Percentiles rank a stretch among this genome's conserved stretches.
These are phyloP conservation scores for Iguana delicatissima DNA, from an alignment of 2,797 vertebrate genomes.

Conservation along the genomic window DNA sequence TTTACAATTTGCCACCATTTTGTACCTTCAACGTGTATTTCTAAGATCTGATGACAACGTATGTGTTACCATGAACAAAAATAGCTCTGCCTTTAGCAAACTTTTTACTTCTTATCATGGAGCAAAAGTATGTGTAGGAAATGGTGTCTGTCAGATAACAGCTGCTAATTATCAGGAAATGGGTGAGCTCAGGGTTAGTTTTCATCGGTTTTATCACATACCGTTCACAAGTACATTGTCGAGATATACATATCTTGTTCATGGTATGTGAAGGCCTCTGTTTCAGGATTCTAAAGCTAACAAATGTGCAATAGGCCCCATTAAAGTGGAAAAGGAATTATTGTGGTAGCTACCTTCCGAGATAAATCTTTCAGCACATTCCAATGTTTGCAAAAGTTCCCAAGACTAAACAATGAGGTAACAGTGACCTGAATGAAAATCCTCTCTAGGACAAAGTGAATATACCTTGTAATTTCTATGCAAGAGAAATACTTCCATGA, in stretches of 20 bases:
- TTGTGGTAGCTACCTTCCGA: slow-evolving; percentile 24
- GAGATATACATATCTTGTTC: neutral
- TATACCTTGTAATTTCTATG: neutral
- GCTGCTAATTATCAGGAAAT: slow-evolving; percentile 71
- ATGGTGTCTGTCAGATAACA: slow-evolving; percentile 70
- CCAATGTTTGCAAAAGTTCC: slow-evolving; percentile 44
- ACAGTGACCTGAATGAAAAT: neutral
- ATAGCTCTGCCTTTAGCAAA: slow-evolving; percentile 73
- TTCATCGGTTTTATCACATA: slow-evolving; percentile 9
- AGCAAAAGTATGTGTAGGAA: slow-evolving; percentile 69
- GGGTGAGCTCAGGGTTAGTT: slow-evolving; percentile 39
- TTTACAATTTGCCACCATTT: slow-evolving; percentile 75
- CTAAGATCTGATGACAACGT: slow-evolving; percentile 77
- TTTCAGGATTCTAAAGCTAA: slow-evolving; percentile 34
- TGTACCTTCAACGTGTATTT: slow-evolving; percentile 69
- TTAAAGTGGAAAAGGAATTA: slow-evolving; percentile 35
- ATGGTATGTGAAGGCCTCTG: slow-evolving; percentile 4
- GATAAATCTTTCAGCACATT: slow-evolving; percentile 12
- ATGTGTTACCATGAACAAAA: slow-evolving; percentile 69
- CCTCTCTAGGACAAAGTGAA: neutral
- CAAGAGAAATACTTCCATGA: neutral
- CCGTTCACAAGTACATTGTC: slow-evolving; percentile 40
- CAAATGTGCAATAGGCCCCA: slow-evolving; percentile 37
- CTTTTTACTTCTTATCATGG: slow-evolving; percentile 69
- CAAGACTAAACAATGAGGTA: slow-evolving; percentile 31